These are phyloP conservation scores for Helicoverpa assulta DNA, from an alignment of 2,888 invertebrate genomes.

Conservation along the genomic window DNA sequence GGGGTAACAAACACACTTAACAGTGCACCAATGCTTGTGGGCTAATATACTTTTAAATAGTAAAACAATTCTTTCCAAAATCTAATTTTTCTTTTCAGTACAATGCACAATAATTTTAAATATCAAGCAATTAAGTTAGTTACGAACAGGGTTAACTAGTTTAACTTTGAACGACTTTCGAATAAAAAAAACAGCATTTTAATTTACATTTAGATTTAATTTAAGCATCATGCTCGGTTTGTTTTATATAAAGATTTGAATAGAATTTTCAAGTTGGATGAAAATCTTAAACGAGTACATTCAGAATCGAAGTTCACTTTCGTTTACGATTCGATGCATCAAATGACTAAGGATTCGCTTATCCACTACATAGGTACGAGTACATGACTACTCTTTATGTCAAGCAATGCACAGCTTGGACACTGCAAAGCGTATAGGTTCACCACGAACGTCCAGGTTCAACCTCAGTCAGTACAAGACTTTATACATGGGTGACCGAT, in stretches of 20 bases:
- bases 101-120: background rate
- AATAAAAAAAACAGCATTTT: background rate
- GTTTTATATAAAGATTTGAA: background rate
- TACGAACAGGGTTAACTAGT: background rate
- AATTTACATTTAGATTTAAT: background rate
- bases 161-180: background rate
- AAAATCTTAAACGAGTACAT: background rate
- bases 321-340: too few relatives aligned
- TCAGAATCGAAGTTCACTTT: too few relatives aligned
- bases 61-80: background rate
- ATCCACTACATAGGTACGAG: background rate
- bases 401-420: too few relatives aligned
- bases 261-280: background rate
- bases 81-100: background rate
- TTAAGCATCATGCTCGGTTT: background rate
- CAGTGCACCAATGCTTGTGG: slow-evolving; percentile 1
- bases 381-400: background rate
- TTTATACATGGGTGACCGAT: background rate
- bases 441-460: too few relatives aligned
- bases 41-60: background rate
- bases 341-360: too few relatives aligned
- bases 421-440: too few relatives aligned
- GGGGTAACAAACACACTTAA: slow-evolving; percentile 19
- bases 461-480: too few relatives aligned
- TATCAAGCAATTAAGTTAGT: slow-evolving; percentile 2